phyloP scores from a whole-genome alignment of 2,797 vertebrate genomes.

The Sebastes diploproa region DNA sequence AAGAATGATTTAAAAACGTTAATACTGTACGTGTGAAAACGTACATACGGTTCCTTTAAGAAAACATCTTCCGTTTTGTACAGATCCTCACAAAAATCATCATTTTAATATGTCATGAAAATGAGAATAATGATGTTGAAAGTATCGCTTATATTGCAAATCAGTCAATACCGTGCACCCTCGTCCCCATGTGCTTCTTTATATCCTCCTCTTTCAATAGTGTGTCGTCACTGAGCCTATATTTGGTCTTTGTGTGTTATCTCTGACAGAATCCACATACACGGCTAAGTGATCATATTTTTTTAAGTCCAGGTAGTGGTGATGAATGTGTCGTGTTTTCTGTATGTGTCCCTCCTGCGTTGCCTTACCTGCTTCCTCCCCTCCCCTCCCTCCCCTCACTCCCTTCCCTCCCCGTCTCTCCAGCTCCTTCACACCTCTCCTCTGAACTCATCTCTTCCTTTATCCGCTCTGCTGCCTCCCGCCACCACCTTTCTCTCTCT shows the following conservation, averaged over 20 bases:
- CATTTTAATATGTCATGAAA: too few species aligned
- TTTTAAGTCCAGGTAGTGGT: not conserved
- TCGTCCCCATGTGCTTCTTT: not conserved
- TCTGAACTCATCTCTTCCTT: slow-evolving; percentile 42
- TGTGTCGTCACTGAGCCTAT: slow-evolving; percentile 22
- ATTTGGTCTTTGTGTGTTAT: slow-evolving; percentile 30
- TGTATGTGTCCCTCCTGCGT: not conserved
- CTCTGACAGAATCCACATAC: slow-evolving; percentile 6
- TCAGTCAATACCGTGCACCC: too few species aligned
- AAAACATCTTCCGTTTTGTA: too few species aligned
- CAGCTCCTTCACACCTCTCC: slow-evolving; percentile 22
- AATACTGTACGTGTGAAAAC: not conserved
- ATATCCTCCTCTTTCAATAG: not conserved
- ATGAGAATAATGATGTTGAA: too few species aligned
- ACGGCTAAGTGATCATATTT: not conserved
- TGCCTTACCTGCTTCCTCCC: not conserved
- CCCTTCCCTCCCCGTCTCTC: not conserved
- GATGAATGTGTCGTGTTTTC: not conserved
- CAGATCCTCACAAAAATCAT: too few species aligned
- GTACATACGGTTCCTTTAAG: too few species aligned
- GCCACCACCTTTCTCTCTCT: slow-evolving; percentile 14
- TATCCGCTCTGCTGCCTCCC: slow-evolving; percentile 37
- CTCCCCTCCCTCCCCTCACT: not conserved
- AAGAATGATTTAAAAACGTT: too few species aligned
- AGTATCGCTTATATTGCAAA: too few species aligned